These are phyloP conservation scores for Steromphala cineraria DNA, from an alignment of 2,888 invertebrate species.

Conservation along the genomic window DNA sequence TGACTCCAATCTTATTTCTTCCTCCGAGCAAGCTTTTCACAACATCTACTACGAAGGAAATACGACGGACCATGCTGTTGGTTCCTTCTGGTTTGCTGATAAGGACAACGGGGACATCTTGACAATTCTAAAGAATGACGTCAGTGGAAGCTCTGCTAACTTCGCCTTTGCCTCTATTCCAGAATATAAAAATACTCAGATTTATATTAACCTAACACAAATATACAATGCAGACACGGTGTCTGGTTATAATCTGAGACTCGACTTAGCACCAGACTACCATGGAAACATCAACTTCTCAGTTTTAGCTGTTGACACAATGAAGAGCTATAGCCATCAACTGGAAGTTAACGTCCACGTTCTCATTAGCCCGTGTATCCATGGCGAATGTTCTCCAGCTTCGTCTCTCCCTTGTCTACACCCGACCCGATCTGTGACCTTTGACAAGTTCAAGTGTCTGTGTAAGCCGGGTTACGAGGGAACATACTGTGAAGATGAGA, in stretches of 20 bases:
- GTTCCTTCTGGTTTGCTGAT: conserved; percentile 28
- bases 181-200: neutral
- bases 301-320: conserved; percentile 19
- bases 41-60: conserved; percentile 23
- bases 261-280: conserved; percentile 10
- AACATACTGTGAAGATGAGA: conserved; percentile 45
- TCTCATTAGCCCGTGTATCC: conserved; percentile 36
- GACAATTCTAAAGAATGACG: neutral
- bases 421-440: conserved; percentile 35
- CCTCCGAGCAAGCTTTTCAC: neutral
- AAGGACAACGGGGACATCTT: conserved; percentile 26
- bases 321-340: conserved; percentile 11
- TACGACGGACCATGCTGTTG: conserved; percentile 20
- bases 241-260: neutral
- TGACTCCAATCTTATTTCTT: conserved; percentile 5
- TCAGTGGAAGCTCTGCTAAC: neutral
- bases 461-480: conserved; percentile 46
- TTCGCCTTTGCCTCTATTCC: neutral
- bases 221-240: neutral
- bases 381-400: conserved; percentile 38
- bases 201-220: neutral
- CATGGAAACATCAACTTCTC: conserved; percentile 22
- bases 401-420: conserved; percentile 32
- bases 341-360: conserved; percentile 19
- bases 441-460: conserved; percentile 34